Conservation (phyloP, 2,113 vertebrate species). For the Lycaon pictus region DNA sequence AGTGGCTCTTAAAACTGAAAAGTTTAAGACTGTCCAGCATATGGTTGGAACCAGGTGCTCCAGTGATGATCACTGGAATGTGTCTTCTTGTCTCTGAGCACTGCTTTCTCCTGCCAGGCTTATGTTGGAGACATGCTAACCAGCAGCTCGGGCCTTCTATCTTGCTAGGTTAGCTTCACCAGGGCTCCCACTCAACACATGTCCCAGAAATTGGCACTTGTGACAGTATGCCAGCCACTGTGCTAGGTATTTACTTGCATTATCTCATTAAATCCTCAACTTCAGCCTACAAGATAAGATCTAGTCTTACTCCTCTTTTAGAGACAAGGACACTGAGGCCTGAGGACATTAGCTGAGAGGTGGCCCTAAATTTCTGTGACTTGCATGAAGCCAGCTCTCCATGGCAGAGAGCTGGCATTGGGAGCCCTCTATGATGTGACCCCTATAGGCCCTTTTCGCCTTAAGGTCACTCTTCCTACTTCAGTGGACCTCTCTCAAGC, state of each 20-base stretch:
- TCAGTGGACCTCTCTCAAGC: background rate
- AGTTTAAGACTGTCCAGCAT: background rate
- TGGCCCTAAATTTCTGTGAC: too few relatives aligned
- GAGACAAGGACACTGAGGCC: background rate
- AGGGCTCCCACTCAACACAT: rapidly evolving
- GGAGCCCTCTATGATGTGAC: rapidly evolving
- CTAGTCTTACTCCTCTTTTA: background rate
- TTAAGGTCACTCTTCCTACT: background rate
- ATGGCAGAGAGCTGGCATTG: background rate
- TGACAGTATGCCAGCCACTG: rapidly evolving
- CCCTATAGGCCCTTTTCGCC: rapidly evolving
- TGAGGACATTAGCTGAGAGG: background rate
- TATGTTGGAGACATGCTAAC: background rate
- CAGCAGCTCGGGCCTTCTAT: background rate
- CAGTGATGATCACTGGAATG: rapidly evolving
- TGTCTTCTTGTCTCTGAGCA: background rate
- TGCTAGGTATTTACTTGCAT: background rate
- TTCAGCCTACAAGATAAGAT: background rate
- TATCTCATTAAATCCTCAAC: background rate
- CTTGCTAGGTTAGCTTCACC: background rate
- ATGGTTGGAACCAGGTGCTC: background rate
- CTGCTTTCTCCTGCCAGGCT: background rate
- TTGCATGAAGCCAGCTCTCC: rapidly evolving
- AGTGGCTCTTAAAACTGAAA: background rate
- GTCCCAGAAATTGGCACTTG: background rate